Evolutionary conservation across 1,140 invertebrate species (phyloP).

Genomic region (Nilaparvata lugens): DNA sequence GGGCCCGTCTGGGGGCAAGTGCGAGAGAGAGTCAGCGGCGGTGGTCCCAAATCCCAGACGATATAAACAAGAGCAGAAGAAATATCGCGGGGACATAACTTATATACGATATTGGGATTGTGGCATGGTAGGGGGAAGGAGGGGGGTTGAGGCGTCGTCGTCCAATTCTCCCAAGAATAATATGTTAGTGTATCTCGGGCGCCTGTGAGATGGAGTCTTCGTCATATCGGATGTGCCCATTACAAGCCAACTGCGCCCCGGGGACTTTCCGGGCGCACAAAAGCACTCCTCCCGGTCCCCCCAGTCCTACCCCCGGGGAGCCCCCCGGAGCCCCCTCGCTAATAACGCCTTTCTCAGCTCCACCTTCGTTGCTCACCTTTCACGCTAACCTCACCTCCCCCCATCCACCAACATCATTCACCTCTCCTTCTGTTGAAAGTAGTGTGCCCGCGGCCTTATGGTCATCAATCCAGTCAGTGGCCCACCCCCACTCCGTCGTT

Average conservation of each 20-base stretch:
- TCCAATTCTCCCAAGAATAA: slow-evolving; percentile 4
- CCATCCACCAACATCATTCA: too few relatives aligned
- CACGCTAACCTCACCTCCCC: too few relatives aligned
- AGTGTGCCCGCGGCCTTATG: too few relatives aligned
- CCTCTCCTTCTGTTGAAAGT: too few relatives aligned
- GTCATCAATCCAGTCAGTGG: too few relatives aligned
- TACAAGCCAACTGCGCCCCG: slow-evolving; percentile 1
- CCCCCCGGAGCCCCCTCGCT: too few relatives aligned
- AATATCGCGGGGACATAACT: slow-evolving; percentile 5
- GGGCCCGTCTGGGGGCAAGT: too few relatives aligned
- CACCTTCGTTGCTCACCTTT: too few relatives aligned
- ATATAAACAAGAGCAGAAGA: slow-evolving; percentile 4
- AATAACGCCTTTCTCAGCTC: too few relatives aligned
- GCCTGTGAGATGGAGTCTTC: background rate
- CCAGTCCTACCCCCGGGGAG: background rate
- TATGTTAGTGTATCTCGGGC: slow-evolving; percentile 2
- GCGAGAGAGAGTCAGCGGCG: background rate
- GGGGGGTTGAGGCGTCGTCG: background rate
- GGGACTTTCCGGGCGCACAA: background rate
- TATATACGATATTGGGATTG: slow-evolving; percentile 2
- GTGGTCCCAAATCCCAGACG: slow-evolving; percentile 1
- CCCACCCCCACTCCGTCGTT: too few relatives aligned
- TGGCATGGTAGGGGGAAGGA: background rate
- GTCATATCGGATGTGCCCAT: slow-evolving; percentile 5
- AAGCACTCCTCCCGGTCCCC: background rate